A percentile compares a stretch with the other conserved stretches of the same genome.
Evolutionary conservation across 2,888 invertebrate species (phyloP).

Genomic region (Electrophaes corylata): DNA sequence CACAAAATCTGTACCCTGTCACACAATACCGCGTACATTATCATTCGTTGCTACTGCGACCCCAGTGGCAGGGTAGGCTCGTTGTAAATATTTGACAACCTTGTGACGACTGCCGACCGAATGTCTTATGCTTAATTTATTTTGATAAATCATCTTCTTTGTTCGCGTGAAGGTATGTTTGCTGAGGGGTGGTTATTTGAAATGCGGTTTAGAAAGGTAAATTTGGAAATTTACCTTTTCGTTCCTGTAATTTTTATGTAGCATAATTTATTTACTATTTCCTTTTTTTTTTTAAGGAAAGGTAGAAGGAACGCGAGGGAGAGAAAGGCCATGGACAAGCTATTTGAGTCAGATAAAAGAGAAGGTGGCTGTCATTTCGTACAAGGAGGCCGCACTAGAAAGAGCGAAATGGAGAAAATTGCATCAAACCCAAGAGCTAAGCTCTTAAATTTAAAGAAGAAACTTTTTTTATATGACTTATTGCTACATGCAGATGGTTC

Average conservation of each 20-base stretch:
- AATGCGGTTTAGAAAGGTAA: slow-evolving; percentile 8
- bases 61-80: slow-evolving; percentile 29
- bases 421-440: too few species aligned
- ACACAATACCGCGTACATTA: slow-evolving; percentile 50
- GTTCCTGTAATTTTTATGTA: background rate
- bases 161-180: slow-evolving; percentile 57
- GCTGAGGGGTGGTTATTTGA: slow-evolving; percentile 42
- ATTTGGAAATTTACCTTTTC: background rate
- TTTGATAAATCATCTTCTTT: slow-evolving; percentile 81
- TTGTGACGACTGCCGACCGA: slow-evolving; percentile 65
- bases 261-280: too few species aligned
- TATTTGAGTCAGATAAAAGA: too few species aligned
- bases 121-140: slow-evolving; percentile 83
- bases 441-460: too few species aligned
- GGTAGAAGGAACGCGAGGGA: too few species aligned
- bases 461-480: too few species aligned
- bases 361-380: too few species aligned
- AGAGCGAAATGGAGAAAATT: too few species aligned
- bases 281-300: too few species aligned
- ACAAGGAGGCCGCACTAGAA: too few species aligned
- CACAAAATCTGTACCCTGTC: slow-evolving; percentile 42
- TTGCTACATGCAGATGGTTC: too few species aligned
- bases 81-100: slow-evolving; percentile 77
- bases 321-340: too few species aligned
- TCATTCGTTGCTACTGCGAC: slow-evolving; percentile 52